Evolutionary conservation across 2,113 vertebrate genomes (phyloP), one percentile per base, ranked within the genome.

Genomic region (Zapornia atra): DNA sequence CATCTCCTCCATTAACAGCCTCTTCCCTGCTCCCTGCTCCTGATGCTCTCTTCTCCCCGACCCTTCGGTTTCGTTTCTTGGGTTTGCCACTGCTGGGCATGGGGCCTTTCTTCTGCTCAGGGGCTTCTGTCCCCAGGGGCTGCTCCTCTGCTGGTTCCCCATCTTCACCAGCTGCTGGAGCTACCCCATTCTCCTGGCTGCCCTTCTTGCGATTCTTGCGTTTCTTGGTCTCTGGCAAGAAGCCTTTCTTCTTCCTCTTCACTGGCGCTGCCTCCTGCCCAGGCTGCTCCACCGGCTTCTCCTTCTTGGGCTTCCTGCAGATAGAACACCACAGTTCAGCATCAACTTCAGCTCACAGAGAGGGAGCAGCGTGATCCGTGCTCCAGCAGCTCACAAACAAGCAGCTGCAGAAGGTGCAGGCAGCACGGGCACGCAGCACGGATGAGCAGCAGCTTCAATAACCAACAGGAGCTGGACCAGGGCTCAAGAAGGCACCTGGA

Each of bases 171-270:
- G 40, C 28, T 15, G 3, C 76, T 36, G 92, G 5, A 25, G 11
- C 68, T 28, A 38, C 19, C 14, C 88, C 86, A 1, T 88, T 93
- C 73, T 94, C 85, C 56, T 79, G 81, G 26, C 6, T 0, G 11
- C 21, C n/a, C 5, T 91, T 86, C 80, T 98, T 98, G 14, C 98
- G 98, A 44, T 98, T 99, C 83, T 98, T 99, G 15, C 99, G 98
- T 90, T 99, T 99, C 54, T 99, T 99, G 16, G 97, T 98, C 79
- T 99, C 99, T 0, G 99, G 99, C 36, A 99, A 97, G 86, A 99
- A 99, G 0, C 99, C 99, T 66, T 99, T 99, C 89, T 98, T 99
- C 98, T 99, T 99, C 69, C 92, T n/a, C 66, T 98, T 95, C 2
- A 34, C 78, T 1, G 59, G 46, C 26, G 82, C 75, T 2, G 12